Base-by-base conservation (phyloP, 2,113 vertebrate genomes). In the Sphaerodactylus townsendi region DNA sequence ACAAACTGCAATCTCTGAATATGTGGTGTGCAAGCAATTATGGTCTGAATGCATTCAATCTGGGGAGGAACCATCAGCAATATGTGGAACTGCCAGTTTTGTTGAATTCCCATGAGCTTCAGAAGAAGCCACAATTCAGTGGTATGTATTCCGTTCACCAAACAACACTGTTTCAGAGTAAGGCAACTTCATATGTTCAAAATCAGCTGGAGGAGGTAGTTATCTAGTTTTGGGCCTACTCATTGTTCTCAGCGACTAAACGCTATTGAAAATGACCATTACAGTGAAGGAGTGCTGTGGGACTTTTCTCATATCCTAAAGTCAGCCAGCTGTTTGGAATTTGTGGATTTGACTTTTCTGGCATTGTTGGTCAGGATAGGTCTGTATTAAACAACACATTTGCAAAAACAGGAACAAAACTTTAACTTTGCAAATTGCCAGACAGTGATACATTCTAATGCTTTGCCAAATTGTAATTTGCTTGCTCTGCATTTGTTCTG, bases 401-500 rank as follows among this genome's bases (percentile, higher is more conserved):
- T 84, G 35, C 17, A 72, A 72, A 75, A 19, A 56, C 28, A n/a
- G 11, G 68, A 19, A 25, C 19, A 68, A 66, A 69, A 84, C 28
- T 41, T 33, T n/a, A 10, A 23, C 35, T 41, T 44, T 77, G 82
- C 48, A 53, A 77, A 72, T 46, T 62, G 66, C 35, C 82, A 75
- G 72, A 75, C 19, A 11, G 28, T 48, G 46, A 90, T 93, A 91
- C 87, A 91, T 85, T 85, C 5, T 0, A 92, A 92, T 89, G 90
- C 87, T 21, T 88, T 92, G 85, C 86, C 85, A 84, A 86, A 81
- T 87, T 91, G 78, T 91, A 88, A 70, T 90, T 90, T 92, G 65
- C 82, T 70, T 23, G 25, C 76, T 84, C 86, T 62, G 66, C 85
- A 87, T 92, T 91, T 90, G 89, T 86, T 85, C 0, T n/a, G 71